These are phyloP conservation scores for Leptopterna dolabrata DNA, from an alignment of 2,888 invertebrate genomes.

Conservation along the genomic window DNA sequence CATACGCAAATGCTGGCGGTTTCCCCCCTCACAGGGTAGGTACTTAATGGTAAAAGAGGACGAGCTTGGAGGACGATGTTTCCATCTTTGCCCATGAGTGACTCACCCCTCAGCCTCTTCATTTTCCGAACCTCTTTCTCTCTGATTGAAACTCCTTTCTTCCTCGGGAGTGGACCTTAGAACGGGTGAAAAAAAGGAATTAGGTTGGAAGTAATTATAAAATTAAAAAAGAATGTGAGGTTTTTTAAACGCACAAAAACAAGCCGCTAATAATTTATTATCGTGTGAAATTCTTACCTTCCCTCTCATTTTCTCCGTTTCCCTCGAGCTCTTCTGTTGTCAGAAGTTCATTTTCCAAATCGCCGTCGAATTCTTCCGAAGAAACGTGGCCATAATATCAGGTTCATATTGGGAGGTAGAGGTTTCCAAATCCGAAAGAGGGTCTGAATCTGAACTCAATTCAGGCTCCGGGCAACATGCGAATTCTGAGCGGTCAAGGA, in stretches of 20 bases:
- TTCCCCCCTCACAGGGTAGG: no score
- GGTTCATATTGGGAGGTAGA: not conserved
- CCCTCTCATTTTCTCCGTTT: not conserved
- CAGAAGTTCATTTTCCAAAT: conserved; percentile 3
- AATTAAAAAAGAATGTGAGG: not conserved
- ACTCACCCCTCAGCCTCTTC: not conserved
- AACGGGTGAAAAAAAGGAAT: not conserved
- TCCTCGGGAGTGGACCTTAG: no score
- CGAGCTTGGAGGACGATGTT: not conserved
- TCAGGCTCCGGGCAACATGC: not conserved
- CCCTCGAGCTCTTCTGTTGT: not conserved
- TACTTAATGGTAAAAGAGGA: no score
- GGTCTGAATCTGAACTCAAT: not conserved
- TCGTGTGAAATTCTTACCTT: not conserved
- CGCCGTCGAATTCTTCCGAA: not conserved
- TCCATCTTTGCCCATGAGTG: not conserved
- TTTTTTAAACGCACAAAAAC: no score
- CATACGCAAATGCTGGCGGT: no score
- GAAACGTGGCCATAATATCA: not conserved
- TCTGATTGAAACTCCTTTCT: not conserved
- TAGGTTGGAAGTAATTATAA: not conserved
- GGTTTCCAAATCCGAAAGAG: not conserved
- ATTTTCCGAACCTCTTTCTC: not conserved
- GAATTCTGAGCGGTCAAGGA: not conserved
- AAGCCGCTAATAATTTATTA: not conserved